A percentile compares a stretch with the other conserved stretches of the same genome.
Evolutionary conservation across 2,888 invertebrate genomes (phyloP).

Genomic region (Amblyjoppa fuscipennis): DNA sequence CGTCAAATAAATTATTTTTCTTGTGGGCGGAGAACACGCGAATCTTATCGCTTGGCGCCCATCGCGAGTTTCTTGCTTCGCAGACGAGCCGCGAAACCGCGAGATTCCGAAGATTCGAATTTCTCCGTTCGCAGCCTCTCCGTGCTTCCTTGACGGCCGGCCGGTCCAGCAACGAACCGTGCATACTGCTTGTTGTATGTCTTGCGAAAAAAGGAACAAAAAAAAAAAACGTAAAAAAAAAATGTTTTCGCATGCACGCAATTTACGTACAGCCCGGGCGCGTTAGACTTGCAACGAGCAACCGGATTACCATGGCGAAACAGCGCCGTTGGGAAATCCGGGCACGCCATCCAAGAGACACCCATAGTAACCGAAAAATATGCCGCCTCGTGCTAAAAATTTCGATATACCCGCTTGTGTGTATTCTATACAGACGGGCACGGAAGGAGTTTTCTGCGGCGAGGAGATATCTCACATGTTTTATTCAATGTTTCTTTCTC

Average conservation of each 20-base stretch:
- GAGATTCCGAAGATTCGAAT: background rate
- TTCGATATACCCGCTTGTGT: slow-evolving; percentile 24
- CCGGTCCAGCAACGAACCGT: background rate
- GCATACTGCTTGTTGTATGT: background rate
- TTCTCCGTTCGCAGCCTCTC: background rate
- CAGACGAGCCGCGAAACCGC: slow-evolving; percentile 50
- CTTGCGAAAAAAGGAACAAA: background rate
- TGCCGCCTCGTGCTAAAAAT: slow-evolving; percentile 39
- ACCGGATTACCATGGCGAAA: slow-evolving; percentile 54
- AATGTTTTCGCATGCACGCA: background rate
- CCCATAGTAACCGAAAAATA: slow-evolving; percentile 49
- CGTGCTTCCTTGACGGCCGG: background rate
- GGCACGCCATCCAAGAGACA: slow-evolving; percentile 37
- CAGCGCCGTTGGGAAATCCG: slow-evolving; percentile 64
- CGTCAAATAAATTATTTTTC: too few relatives aligned
- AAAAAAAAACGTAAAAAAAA: background rate
- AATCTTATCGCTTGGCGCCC: slow-evolving; percentile 2
- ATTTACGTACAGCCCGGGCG: slow-evolving; percentile 1
- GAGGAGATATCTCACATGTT: slow-evolving; percentile 45
- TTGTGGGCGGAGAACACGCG: background rate
- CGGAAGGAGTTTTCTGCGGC: slow-evolving; percentile 23
- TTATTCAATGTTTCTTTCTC: slow-evolving; percentile 55
- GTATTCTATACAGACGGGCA: background rate
- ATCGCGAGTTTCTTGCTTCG: slow-evolving; percentile 23
- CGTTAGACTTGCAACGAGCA: slow-evolving; percentile 15